Evolutionary conservation across 2,797 vertebrate species (phyloP), one percentile per base, ranked within the genome.

Genomic region (Graptemys geographica): DNA sequence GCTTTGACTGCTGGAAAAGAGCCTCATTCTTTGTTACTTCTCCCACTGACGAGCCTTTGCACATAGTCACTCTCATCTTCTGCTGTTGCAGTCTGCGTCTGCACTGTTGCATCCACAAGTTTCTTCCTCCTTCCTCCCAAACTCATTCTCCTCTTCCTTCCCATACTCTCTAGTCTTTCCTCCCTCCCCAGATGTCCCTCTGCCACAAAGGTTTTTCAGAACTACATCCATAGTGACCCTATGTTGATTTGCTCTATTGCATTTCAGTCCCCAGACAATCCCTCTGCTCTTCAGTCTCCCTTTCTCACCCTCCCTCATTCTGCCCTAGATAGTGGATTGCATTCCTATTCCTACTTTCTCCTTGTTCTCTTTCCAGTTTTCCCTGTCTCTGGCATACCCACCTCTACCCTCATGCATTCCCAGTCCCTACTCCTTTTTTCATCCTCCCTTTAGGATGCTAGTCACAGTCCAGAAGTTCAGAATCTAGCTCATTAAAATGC

Each of bases 341-440:
- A 76, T n/a, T 5, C 27, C 76, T 27, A 3, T 37, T 76, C 89
- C 28, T 37, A 84, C 55, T 47, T 51, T 65, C 84, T 18, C 89
- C 65, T 78, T 90, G 82, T 8, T 0, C 31, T 84, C 78, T 27
- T 62, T 6, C 11, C 59, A 90, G 57, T 9, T 2, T 6, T 37
- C 72, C 83, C 69, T 87, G 87, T 84, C 57, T 49, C 21, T 65
- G 86, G 79, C 65, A 49, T 82, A 93, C 82, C 65, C 83, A 79
- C n/a, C 65, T 88, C 78, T 21, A 78, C 87, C 84, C 81, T 52
- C 33, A 3, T 94, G 81, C 79, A 78, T 90, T 93, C 21, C 62
- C 69, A 89, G 59, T 79, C 92, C 19, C 81, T 90, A 78, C n/a
- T 89, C 16, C 83, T 92, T 92, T 95, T 90, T 53, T 84, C 51